Conservation (phyloP, 2,888 invertebrate genomes). For the Ectropis crepuscularia region DNA sequence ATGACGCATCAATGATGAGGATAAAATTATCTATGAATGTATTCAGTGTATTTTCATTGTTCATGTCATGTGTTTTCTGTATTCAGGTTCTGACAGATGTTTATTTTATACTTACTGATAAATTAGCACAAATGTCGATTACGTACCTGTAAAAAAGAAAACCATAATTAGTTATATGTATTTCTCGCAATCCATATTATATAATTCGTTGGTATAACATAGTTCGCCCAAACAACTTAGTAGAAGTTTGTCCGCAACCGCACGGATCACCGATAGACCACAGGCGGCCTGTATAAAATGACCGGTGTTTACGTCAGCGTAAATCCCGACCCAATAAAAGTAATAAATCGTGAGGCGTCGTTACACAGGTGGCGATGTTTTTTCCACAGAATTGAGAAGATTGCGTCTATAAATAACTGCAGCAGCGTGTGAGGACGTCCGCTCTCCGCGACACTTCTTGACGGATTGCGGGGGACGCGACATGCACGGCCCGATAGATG, state of each 20-base stretch:
- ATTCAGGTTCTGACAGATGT: too few relatives aligned
- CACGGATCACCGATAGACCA: conserved; percentile 38
- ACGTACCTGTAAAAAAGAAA: conserved; percentile 51
- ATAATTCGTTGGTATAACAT: neutral
- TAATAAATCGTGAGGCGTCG: conserved; percentile 66
- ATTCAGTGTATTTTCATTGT: too few relatives aligned
- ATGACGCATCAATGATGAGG: neutral
- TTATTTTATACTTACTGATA: conserved; percentile 16
- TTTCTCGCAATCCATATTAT: conserved; percentile 9
- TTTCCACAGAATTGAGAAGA: conserved; percentile 67
- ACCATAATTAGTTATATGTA: conserved; percentile 32
- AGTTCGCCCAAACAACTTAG: conserved; percentile 30
- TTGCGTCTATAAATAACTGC: conserved; percentile 78
- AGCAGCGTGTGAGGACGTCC: conserved; percentile 65
- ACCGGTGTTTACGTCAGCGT: conserved; percentile 54
- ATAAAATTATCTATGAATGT: neutral
- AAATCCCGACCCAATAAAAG: conserved; percentile 66
- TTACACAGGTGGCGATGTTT: conserved; percentile 67
- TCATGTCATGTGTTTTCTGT: too few relatives aligned
- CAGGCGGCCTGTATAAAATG: conserved; percentile 46
- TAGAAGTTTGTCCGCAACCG: conserved; percentile 29
- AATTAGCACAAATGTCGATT: neutral
- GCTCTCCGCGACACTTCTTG: conserved; percentile 61
- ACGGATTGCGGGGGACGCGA: conserved; percentile 71
- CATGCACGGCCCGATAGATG: conserved; percentile 70